Conservation (phyloP, 2,113 vertebrate genomes). For the Pomatorhinus ruficollis region DNA sequence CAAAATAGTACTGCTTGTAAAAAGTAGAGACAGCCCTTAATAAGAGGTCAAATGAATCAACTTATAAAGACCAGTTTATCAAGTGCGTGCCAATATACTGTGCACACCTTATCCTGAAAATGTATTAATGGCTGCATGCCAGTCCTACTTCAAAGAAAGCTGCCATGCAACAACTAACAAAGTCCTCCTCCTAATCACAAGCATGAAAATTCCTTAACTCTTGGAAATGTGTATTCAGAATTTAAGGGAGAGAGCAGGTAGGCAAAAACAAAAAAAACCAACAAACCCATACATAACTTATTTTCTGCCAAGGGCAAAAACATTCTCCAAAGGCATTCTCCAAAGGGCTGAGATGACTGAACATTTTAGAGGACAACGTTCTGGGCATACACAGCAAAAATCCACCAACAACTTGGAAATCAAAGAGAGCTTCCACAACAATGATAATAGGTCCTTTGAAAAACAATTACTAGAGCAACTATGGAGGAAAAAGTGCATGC, state of each 20-base stretch:
- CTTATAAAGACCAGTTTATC: neutral
- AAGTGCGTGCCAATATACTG: neutral
- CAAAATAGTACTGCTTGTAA: neutral
- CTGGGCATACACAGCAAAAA: neutral
- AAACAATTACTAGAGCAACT: neutral
- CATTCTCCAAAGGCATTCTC: neutral
- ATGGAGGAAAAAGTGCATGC: neutral
- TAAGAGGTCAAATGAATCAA: neutral
- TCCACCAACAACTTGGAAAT: neutral
- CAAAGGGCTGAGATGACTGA: neutral
- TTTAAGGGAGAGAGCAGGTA: neutral
- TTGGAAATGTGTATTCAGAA: neutral
- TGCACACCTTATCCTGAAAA: neutral
- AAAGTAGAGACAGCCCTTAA: neutral
- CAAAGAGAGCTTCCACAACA: neutral
- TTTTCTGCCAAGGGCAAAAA: neutral
- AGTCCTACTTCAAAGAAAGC: neutral
- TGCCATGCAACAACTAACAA: neutral
- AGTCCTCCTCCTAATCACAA: neutral
- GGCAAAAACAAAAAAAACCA: neutral
- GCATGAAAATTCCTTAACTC: neutral
- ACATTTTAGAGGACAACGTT: neutral
- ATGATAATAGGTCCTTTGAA: neutral
- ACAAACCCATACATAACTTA: neutral
- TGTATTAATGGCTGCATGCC: neutral